Conservation (phyloP, 2,797 vertebrate genomes). For the Propithecus perrieri region DNA sequence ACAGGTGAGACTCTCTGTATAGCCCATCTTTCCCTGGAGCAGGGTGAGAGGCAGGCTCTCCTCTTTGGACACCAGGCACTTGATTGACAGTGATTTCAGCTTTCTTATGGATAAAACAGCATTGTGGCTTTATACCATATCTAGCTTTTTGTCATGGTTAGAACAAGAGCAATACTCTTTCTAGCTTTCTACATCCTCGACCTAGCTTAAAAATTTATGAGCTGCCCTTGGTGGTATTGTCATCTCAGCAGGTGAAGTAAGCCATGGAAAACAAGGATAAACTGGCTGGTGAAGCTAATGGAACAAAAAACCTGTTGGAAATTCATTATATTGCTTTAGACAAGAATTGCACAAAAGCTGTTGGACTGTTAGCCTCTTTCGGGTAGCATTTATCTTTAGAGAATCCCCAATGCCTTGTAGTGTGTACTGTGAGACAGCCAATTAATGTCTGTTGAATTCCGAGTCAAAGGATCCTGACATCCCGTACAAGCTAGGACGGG, state of each 20-base stretch:
- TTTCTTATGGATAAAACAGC: not conserved
- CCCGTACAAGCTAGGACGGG: not conserved
- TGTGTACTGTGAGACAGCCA: not conserved
- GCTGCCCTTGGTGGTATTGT: too few species aligned
- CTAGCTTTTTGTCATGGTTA: not conserved
- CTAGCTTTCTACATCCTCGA: not conserved
- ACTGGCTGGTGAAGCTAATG: not conserved
- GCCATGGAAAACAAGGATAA: not conserved
- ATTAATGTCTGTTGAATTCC: not conserved
- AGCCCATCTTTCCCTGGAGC: not conserved
- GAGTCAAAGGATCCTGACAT: not conserved
- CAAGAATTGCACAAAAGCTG: not conserved
- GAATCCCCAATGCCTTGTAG: too few species aligned
- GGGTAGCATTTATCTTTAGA: not conserved
- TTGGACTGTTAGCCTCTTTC: not conserved
- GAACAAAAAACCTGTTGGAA: not conserved
- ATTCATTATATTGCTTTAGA: not conserved
- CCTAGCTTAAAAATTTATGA: not conserved
- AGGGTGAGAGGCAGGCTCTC: too few species aligned
- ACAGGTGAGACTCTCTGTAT: too few species aligned
- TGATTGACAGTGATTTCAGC: not conserved
- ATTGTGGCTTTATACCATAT: fast-evolving
- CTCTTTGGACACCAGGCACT: too few species aligned
- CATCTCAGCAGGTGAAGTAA: not conserved
- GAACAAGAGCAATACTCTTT: not conserved